Evolutionary conservation across 2,113 vertebrate genomes (phyloP).

Genomic region (Mesocricetus auratus): DNA sequence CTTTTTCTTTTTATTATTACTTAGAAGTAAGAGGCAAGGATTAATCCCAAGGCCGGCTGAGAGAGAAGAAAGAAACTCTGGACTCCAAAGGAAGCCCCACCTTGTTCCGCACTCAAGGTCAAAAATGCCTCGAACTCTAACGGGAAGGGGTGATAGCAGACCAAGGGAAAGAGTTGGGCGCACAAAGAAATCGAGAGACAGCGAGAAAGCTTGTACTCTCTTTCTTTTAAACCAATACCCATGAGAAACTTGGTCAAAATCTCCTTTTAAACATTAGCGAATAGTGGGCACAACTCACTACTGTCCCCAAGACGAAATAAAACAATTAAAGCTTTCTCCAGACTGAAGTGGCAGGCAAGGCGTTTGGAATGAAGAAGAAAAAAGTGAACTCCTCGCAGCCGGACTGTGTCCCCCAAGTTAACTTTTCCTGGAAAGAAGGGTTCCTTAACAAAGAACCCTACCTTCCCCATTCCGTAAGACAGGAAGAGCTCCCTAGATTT

Average conservation of each 20-base stretch:
- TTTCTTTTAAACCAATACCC: background rate
- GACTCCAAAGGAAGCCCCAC: constrained; percentile 16
- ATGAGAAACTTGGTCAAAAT: constrained; percentile 58
- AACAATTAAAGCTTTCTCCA: constrained; percentile 57
- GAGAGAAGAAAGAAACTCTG: background rate
- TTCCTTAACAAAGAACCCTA: background rate
- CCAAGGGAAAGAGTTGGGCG: background rate
- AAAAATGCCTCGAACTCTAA: constrained; percentile 53
- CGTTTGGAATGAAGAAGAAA: constrained; percentile 7
- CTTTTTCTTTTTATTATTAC: background rate
- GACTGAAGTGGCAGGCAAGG: constrained; percentile 14
- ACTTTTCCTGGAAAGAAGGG: background rate
- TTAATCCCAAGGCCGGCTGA: background rate
- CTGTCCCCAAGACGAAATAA: constrained; percentile 60
- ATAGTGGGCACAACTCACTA: constrained; percentile 38
- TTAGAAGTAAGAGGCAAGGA: constrained; percentile 40
- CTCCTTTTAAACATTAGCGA: constrained; percentile 59
- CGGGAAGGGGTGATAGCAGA: background rate
- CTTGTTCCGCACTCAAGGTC: constrained; percentile 63
- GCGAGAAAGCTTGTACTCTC: background rate
- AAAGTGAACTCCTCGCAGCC: background rate
- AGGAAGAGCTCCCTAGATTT: background rate
- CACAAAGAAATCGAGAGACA: background rate
- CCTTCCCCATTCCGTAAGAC: background rate
- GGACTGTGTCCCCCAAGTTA: background rate